phyloP scores from a whole-genome alignment of 2,888 invertebrate species.

The Drymonia ruficornis region DNA sequence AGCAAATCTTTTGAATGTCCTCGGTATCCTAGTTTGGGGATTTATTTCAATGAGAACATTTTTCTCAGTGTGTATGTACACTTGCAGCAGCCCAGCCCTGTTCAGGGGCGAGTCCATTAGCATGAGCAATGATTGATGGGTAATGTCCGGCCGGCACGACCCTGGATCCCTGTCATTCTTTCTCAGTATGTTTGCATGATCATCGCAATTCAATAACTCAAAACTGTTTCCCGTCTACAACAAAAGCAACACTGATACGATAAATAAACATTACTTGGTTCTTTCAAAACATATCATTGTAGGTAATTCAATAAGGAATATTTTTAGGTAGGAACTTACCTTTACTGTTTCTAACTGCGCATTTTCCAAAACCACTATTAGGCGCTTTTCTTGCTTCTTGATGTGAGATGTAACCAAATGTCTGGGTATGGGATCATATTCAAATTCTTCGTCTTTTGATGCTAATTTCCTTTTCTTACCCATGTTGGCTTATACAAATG shows the following conservation, averaged over 20 bases:
- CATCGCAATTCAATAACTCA: conserved; percentile 97
- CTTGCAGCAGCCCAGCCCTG: conserved; percentile 97
- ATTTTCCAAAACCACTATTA: conserved; percentile 96
- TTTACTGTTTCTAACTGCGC: conserved; percentile 98
- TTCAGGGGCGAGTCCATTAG: conserved; percentile 98
- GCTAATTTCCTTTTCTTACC: conserved; percentile 78
- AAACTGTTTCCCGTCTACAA: conserved; percentile 93
- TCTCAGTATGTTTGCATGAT: conserved; percentile 92
- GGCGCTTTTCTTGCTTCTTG: conserved; percentile 93
- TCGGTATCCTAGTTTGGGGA: conserved; percentile 98
- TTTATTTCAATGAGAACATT: conserved; percentile 98
- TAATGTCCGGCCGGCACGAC: conserved; percentile 97
- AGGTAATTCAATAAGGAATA: neutral
- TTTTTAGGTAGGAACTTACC: conserved; percentile 77
- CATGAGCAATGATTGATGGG: conserved; percentile 99
- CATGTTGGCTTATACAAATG: conserved; percentile 43
- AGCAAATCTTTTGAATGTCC: conserved; percentile 98
- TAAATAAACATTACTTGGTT: neutral
- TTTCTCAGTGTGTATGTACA: conserved; percentile 95
- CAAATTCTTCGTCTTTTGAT: conserved; percentile 87
- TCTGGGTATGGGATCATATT: conserved; percentile 91
- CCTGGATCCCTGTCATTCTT: conserved; percentile 95
- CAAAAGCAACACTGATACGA: conserved; percentile 7
- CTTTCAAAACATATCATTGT: neutral
- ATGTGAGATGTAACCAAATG: conserved; percentile 92